These are phyloP conservation scores for Eristalinus sepulchralis DNA, from an alignment of 2,888 invertebrate genomes.

Conservation along the genomic window DNA sequence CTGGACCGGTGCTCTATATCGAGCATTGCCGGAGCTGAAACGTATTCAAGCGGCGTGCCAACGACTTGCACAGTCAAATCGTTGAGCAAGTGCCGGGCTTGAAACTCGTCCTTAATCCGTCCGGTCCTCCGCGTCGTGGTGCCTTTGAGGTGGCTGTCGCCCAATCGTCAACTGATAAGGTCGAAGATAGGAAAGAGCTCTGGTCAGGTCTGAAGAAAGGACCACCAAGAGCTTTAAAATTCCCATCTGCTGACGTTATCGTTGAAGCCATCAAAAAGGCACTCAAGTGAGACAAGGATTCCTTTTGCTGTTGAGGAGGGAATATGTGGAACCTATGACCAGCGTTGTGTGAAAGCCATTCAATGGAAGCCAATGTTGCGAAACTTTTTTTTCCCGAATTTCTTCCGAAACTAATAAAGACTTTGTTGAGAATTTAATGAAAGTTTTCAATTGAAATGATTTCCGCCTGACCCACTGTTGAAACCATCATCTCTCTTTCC, in stretches of 20 bases:
- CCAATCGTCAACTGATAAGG: constrained; percentile 61
- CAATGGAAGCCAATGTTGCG: constrained; percentile 69
- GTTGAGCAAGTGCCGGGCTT: constrained; percentile 71
- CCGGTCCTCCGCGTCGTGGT: constrained; percentile 77
- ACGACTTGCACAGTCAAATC: constrained; percentile 75
- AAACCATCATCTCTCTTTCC: no score
- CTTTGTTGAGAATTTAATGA: not conserved
- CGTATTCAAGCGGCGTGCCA: constrained; percentile 78
- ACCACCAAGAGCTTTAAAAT: constrained; percentile 78
- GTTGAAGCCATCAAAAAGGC: constrained; percentile 65
- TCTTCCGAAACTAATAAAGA: constrained; percentile 8
- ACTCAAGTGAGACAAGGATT: not conserved
- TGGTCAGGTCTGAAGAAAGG: constrained; percentile 78
- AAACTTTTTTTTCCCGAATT: constrained; percentile 60
- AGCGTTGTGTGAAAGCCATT: constrained; percentile 72
- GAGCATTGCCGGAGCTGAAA: constrained; percentile 80
- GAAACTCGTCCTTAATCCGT: constrained; percentile 75
- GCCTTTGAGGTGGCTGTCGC: constrained; percentile 77
- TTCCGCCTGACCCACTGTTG: no score
- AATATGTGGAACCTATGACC: constrained; percentile 72
- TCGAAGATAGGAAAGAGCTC: constrained; percentile 71
- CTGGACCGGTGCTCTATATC: constrained; percentile 76
- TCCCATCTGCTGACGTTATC: constrained; percentile 75
- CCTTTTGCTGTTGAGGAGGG: not conserved
- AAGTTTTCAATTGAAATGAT: no score